phyloP scores from a whole-genome alignment of 2,797 vertebrate species.

The Sebastes matsubarae region DNA sequence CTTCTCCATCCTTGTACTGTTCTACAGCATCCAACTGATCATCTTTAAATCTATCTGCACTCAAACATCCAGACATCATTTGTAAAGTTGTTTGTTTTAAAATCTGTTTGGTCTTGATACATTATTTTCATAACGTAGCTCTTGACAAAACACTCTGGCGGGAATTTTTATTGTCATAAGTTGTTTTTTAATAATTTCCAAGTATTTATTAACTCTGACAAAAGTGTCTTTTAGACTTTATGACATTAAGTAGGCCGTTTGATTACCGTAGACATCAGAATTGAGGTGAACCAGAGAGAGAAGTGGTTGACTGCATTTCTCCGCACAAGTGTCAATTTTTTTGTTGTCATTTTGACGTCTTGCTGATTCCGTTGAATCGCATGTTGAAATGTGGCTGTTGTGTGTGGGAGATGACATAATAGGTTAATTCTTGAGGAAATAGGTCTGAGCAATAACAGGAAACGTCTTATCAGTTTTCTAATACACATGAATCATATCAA shows the following conservation, averaged over 20 bases:
- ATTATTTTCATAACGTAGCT: not conserved
- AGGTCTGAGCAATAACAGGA: not conserved
- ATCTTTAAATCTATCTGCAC: not conserved
- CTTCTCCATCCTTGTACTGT: not conserved
- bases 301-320: not conserved
- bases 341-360: not conserved
- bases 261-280: not conserved
- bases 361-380: not conserved
- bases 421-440: not conserved
- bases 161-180: not conserved
- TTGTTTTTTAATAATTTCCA: not conserved
- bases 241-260: not conserved
- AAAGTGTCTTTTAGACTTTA: not conserved
- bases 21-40: not conserved
- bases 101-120: not conserved
- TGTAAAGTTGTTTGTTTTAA: not conserved
- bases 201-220: not conserved
- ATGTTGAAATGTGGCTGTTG: not conserved
- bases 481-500: not conserved
- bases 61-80: not conserved
- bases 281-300: not conserved
- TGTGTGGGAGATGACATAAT: not conserved
- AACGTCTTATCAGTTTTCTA: not conserved
- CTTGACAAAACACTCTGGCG: not conserved
- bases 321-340: not conserved